Evolutionary conservation across 2,888 invertebrate species (phyloP), one percentile per base, ranked within the genome.

Genomic region (Lasioglossum figueresi): DNA sequence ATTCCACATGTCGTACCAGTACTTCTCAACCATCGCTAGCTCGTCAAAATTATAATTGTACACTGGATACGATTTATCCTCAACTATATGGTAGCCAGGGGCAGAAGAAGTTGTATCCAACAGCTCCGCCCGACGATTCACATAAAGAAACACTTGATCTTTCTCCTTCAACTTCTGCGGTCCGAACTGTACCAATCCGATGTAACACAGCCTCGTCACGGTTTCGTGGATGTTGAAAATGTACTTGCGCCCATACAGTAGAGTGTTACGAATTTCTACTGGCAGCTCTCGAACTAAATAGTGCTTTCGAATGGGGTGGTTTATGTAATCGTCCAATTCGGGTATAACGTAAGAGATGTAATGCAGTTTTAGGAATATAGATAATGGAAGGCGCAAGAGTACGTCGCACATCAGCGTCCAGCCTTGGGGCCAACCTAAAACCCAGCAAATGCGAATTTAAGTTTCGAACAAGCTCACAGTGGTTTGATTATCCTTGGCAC

Each of bases 401-500:
- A 97, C 94, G 92, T 98, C 98, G 88, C 96, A 96, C 85, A 97
- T 95, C 76, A 97, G 95, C 45, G 96, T 95, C 97, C 98, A 98
- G 16, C 97, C 97, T 12, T 92, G 66, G 0, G 95, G 95, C 95
- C 96, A 97, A 27, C 96, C 96, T 93, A 92, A 75, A 75, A 75
- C 12, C 14, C 14, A 56, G n/a, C 14, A 40, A 40, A 56, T 74
- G 4, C 14, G 31, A 31, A 12, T 56, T 52, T 27, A 2, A 31
- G 45, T n/a, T 71, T 43, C 31, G 3, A 43, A 16, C 27, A 27
- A 27, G n/a, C 4, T 56, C 23, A 12, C 1, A 56, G n/a, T 56
- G 10, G 10, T 56, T n/a, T 10, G 10, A 56, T 10, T 56, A 56
- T 3, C n/a, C 56, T 56, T 56, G n/a, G 10, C n/a, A 1, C 23